phyloP scores from a whole-genome alignment of 2,888 invertebrate genomes.

The Lumbricus terrestris region DNA sequence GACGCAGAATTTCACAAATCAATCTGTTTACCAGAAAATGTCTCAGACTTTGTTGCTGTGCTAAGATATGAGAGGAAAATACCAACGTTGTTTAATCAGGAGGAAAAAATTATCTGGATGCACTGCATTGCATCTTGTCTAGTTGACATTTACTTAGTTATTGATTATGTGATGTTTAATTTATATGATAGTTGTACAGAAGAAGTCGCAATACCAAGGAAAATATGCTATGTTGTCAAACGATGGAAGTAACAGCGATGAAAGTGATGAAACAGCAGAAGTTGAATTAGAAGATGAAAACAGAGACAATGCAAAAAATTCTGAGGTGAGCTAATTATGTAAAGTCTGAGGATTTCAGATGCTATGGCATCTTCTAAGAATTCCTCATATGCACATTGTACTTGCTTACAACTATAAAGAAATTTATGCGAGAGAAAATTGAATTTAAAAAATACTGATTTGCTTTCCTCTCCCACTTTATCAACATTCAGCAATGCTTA shows the following conservation, averaged over 20 bases:
- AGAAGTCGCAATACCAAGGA: conserved; percentile 14
- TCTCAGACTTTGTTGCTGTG: not conserved
- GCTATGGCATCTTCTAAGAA: not conserved
- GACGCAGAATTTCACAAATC: too few relatives aligned
- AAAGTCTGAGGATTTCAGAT: not conserved
- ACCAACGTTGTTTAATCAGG: not conserved
- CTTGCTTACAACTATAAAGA: too few relatives aligned
- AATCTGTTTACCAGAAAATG: too few relatives aligned
- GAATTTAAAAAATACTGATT: too few relatives aligned
- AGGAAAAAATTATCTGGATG: not conserved
- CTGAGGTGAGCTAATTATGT: not conserved
- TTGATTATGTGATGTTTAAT: not conserved
- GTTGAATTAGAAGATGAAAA: not conserved
- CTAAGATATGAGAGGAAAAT: not conserved
- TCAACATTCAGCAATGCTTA: too few relatives aligned
- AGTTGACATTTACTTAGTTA: not conserved
- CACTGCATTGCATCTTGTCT: too few relatives aligned
- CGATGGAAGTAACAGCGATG: not conserved
- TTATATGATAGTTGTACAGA: not conserved
- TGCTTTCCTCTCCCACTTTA: too few relatives aligned
- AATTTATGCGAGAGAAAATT: too few relatives aligned
- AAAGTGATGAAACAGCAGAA: not conserved
- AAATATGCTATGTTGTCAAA: not conserved
- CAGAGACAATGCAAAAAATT: not conserved
- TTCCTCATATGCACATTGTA: too few relatives aligned